phyloP scores from a whole-genome alignment of 2,888 invertebrate species.

The Pherbina coryleti region DNA sequence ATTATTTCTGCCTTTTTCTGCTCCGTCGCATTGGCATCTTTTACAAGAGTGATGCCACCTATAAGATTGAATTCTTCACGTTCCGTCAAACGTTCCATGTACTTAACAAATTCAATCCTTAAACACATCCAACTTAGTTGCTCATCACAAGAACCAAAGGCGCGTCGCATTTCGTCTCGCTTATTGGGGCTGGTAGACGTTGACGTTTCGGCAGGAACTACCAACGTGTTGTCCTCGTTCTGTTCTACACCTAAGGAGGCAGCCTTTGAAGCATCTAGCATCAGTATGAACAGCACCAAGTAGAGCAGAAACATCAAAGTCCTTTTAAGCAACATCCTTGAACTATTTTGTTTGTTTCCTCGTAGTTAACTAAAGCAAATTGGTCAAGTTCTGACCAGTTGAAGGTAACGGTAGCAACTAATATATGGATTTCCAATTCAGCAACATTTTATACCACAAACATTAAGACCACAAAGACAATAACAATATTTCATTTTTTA shows the following conservation, averaged over 20 bases:
- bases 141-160: constrained; percentile 72
- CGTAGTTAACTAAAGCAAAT: neutral
- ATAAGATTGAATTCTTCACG: constrained; percentile 76
- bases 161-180: constrained; percentile 53
- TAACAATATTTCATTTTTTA: neutral
- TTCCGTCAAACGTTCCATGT: constrained; percentile 81
- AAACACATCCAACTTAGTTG: constrained; percentile 80
- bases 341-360: neutral
- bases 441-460: constrained; percentile 31
- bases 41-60: constrained; percentile 82
- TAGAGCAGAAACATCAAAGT: constrained; percentile 59
- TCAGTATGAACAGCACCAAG: constrained; percentile 53
- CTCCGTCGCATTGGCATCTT: constrained; percentile 75
- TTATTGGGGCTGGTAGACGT: constrained; percentile 27
- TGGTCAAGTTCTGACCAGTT: neutral
- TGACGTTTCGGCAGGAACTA: constrained; percentile 36
- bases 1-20: constrained; percentile 77
- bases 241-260: constrained; percentile 48
- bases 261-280: constrained; percentile 54
- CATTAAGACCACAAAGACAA: constrained; percentile 9
- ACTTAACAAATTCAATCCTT: constrained; percentile 82
- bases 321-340: constrained; percentile 54
- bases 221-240: constrained; percentile 23
- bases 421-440: constrained; percentile 5
- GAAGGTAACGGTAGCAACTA: constrained; percentile 22